These are phyloP conservation scores for Bufo gargarizans DNA, from an alignment of 2,113 vertebrate species.

Conservation along the genomic window DNA sequence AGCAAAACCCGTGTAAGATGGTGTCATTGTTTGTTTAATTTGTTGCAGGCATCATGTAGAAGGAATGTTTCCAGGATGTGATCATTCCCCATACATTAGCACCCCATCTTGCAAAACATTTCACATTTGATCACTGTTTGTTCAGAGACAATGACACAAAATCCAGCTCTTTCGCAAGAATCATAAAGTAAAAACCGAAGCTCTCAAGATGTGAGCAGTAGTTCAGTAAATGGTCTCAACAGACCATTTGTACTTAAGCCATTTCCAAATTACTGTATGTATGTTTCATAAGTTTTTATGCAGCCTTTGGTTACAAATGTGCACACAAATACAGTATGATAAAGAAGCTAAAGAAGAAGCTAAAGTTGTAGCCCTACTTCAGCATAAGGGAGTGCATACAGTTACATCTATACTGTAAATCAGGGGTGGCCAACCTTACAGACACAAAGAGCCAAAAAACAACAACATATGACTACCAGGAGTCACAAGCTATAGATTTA, in stretches of 20 bases:
- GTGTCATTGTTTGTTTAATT: slow-evolving; percentile 4
- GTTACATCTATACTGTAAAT: too few species aligned
- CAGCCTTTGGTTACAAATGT: not conserved
- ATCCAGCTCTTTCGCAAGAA: slow-evolving; percentile 5
- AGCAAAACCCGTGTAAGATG: not conserved
- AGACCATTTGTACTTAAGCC: not conserved
- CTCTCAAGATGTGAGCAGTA: not conserved
- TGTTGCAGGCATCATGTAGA: slow-evolving; percentile 13
- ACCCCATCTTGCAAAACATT: slow-evolving; percentile 23
- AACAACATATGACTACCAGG: too few species aligned
- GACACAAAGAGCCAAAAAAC: too few species aligned
- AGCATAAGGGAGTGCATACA: too few species aligned
- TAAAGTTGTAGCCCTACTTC: too few species aligned
- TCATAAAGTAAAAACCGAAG: not conserved
- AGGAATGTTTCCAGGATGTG: slow-evolving; percentile 36
- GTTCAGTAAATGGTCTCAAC: not conserved
- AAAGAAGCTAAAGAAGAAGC: too few species aligned
- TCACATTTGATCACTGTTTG: slow-evolving; percentile 38
- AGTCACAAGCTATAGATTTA: too few species aligned
- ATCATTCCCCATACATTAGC: slow-evolving; percentile 32
- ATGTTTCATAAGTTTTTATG: not conserved
- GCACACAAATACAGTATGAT: not conserved
- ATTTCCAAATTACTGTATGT: not conserved
- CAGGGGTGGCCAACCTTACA: too few species aligned
- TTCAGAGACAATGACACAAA: slow-evolving; percentile 37